Evolutionary conservation across 2,888 invertebrate genomes (phyloP).

Genomic region (Trisateles emortualis): DNA sequence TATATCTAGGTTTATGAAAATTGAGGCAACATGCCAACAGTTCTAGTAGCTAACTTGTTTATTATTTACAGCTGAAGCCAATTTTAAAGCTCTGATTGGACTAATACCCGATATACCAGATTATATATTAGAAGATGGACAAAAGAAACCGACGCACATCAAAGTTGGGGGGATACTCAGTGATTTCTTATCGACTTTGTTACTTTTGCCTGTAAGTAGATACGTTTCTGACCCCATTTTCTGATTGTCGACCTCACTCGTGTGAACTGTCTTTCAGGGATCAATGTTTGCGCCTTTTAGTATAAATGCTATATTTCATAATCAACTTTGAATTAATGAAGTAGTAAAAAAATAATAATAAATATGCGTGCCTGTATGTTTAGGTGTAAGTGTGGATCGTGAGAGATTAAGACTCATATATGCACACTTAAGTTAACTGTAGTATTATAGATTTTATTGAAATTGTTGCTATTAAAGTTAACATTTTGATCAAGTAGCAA

Average conservation of each 20-base stretch:
- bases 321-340: too few relatives aligned
- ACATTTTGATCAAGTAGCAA: too few relatives aligned
- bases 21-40: constrained; percentile 1
- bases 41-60: not conserved
- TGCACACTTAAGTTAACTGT: too few relatives aligned
- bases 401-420: too few relatives aligned
- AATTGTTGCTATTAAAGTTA: too few relatives aligned
- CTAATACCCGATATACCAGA: constrained; percentile 92
- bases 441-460: too few relatives aligned
- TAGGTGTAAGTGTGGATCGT: too few relatives aligned
- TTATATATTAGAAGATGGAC: constrained; percentile 91
- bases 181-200: constrained; percentile 93
- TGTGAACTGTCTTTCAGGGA: too few relatives aligned
- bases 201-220: constrained; percentile 92
- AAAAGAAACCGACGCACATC: constrained; percentile 90
- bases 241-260: not conserved
- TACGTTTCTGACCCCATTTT: not conserved
- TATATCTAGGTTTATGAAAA: constrained; percentile 1
- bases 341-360: too few relatives aligned
- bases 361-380: too few relatives aligned
- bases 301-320: too few relatives aligned
- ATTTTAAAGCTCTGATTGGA: constrained; percentile 95
- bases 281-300: too few relatives aligned
- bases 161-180: constrained; percentile 90
- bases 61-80: constrained; percentile 93